A percentile compares a stretch with the other conserved stretches of the same genome.
Conservation (phyloP, 2,797 vertebrate genomes). For the Tenualosa thibaudeaui region DNA sequence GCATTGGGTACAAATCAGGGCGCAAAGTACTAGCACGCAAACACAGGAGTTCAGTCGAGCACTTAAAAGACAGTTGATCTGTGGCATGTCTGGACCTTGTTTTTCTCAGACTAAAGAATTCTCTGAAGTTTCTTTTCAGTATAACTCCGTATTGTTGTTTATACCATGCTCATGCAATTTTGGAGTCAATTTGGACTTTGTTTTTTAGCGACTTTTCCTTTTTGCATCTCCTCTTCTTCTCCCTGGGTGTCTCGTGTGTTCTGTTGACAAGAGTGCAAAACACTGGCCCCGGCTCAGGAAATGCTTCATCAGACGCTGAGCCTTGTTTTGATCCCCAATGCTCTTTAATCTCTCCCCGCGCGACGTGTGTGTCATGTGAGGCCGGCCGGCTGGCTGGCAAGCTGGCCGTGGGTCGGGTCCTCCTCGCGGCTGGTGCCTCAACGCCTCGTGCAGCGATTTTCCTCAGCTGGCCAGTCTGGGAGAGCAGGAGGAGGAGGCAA, state of each 20-base stretch:
- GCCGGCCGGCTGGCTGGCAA: neutral
- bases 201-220: neutral
- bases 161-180: slow-evolving; percentile 5
- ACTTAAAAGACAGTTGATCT: slow-evolving; percentile 43
- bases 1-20: neutral
- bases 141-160: neutral
- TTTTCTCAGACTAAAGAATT: slow-evolving; percentile 28
- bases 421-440: neutral
- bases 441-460: neutral
- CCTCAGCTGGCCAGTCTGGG: neutral
- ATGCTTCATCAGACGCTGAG: slow-evolving; percentile 13
- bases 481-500: neutral
- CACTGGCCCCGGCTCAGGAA: slow-evolving; percentile 17
- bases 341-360: slow-evolving; percentile 8
- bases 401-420: neutral
- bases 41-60: slow-evolving; percentile 19
- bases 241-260: slow-evolving; percentile 10
- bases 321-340: neutral
- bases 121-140: slow-evolving; percentile 17
- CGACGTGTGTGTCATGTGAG: slow-evolving; percentile 4
- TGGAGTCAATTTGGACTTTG: slow-evolving; percentile 3
- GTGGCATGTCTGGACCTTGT: slow-evolving; percentile 40
- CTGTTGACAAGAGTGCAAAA: slow-evolving; percentile 20
- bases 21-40: neutral
- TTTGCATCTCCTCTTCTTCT: slow-evolving; percentile 1